These are phyloP conservation scores for Epinotia nisella DNA, from an alignment of 2,888 invertebrate species.

Conservation along the genomic window DNA sequence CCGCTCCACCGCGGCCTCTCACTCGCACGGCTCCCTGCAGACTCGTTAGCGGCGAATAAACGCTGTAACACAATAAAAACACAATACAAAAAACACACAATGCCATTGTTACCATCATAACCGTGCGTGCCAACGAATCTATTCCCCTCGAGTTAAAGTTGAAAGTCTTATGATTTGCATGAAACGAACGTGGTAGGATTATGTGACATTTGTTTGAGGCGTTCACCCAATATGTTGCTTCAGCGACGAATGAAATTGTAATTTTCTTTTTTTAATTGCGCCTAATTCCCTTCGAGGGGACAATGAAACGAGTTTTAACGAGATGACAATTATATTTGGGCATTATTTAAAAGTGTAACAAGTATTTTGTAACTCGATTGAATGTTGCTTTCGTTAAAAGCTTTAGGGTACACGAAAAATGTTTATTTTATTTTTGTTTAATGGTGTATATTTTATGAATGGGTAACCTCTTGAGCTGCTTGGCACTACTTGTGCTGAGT, in stretches of 20 bases:
- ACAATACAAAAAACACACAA: conserved; percentile 77
- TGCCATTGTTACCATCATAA: conserved; percentile 55
- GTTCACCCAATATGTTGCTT: conserved; percentile 78
- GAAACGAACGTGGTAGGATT: conserved; percentile 48
- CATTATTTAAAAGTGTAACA: conserved; percentile 45
- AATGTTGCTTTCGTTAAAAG: conserved; percentile 37
- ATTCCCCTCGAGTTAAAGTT: conserved; percentile 46
- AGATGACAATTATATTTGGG: conserved; percentile 41
- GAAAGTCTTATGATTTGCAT: conserved; percentile 44
- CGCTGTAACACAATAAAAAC: conserved; percentile 78
- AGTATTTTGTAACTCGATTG: conserved; percentile 45
- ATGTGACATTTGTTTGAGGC: conserved; percentile 82
- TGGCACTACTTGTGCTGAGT: too few relatives aligned
- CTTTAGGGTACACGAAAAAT: conserved; percentile 29
- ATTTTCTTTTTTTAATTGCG: conserved; percentile 80
- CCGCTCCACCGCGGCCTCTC: conserved; percentile 55
- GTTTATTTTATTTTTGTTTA: conserved; percentile 8
- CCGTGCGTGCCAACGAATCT: conserved; percentile 42
- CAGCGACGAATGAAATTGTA: conserved; percentile 70
- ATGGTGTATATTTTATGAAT: not conserved
- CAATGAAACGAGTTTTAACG: conserved; percentile 43
- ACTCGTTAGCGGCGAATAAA: conserved; percentile 80
- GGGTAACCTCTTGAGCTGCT: too few relatives aligned
- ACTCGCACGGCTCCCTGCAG: conserved; percentile 69
- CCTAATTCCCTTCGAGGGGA: conserved; percentile 58